Evolutionary conservation across 2,888 invertebrate genomes (phyloP), one percentile per base, ranked within the genome.

Genomic region (Coleophora flavipennella): DNA sequence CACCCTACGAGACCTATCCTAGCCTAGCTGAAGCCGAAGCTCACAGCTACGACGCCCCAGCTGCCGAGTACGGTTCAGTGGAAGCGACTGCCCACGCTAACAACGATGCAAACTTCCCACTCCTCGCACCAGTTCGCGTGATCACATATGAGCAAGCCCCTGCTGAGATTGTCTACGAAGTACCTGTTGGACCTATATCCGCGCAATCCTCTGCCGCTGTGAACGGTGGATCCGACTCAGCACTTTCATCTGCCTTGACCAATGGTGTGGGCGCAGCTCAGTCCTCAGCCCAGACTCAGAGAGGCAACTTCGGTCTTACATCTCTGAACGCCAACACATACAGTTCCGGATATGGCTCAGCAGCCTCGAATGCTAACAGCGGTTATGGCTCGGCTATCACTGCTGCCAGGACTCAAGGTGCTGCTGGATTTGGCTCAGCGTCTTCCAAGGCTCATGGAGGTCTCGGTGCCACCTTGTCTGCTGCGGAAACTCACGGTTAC

Each of bases 141-240:
- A 55, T 78, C 44, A 61, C 79, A 6, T 80, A 81, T 53, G 60
- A 74, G 43, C 77, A 81, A 46, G 73, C 72, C 57, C 72, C 71
- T 11, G 49, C 57, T 38, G 61, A 56, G 31, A 49, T 58, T 9
- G 55, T 44, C 39, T 62, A 62, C 40, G 55, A 58, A 37, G 34
- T 57, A 39, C 61, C 42, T 25, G 27, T 33, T 36, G 20, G 20
- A 20, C 45, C 50, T 0, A 46, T 58, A 8, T 51, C 55, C 13
- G 79, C 77, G 7, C 58, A 76, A 38, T 77, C 79, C 0, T 57
- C 64, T 2, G 75, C 78, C 33, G 39, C 50, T 26, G 44, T 56
- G 33, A 65, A 74, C 45, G 71, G 66, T 4, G 52, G 52, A 29
- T 57, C 59, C 1, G 75, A 74, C 28, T 57, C 67, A 0, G 62